Percentiles rank a stretch among this genome's conserved stretches.
phyloP scores from a whole-genome alignment of 2,797 vertebrate genomes.

The Lerista edwardsae region DNA sequence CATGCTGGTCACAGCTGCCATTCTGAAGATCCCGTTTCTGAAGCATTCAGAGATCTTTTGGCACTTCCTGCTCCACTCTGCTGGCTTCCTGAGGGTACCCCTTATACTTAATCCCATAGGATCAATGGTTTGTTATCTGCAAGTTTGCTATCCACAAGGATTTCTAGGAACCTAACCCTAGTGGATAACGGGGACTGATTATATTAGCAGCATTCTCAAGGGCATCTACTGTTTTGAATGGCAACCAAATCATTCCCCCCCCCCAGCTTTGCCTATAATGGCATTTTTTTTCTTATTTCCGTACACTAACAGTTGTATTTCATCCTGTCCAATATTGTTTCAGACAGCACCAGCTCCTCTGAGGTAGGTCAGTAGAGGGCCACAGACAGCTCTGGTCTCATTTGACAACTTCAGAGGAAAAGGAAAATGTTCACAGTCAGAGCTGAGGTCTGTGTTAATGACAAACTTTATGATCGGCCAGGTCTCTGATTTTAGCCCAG shows the following conservation, averaged over 20 bases:
- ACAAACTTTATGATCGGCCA: not conserved
- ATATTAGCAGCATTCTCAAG: not conserved
- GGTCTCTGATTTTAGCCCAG: not conserved
- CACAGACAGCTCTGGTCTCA: not conserved
- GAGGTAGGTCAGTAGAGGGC: conserved; percentile 7
- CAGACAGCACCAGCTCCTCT: not conserved
- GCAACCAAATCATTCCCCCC: not conserved
- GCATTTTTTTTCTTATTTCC: not conserved
- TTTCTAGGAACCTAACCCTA: too few relatives aligned
- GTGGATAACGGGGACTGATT: too few relatives aligned
- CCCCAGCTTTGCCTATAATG: not conserved
- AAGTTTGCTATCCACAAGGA: too few relatives aligned
- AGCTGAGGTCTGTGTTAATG: conserved; percentile 1
- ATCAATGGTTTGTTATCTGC: too few relatives aligned
- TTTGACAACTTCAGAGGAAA: conserved; percentile 31
- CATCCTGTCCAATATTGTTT: conserved; percentile 16
- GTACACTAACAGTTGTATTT: not conserved
- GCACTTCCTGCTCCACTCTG: too few relatives aligned
- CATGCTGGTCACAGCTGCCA: too few relatives aligned
- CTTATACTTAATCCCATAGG: too few relatives aligned
- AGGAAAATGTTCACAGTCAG: not conserved
- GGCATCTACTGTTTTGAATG: not conserved
- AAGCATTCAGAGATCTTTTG: too few relatives aligned
- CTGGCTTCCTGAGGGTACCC: too few relatives aligned
- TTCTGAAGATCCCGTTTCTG: too few relatives aligned